phyloP scores from a whole-genome alignment of 2,888 invertebrate species.

The Papilio demoleus region DNA sequence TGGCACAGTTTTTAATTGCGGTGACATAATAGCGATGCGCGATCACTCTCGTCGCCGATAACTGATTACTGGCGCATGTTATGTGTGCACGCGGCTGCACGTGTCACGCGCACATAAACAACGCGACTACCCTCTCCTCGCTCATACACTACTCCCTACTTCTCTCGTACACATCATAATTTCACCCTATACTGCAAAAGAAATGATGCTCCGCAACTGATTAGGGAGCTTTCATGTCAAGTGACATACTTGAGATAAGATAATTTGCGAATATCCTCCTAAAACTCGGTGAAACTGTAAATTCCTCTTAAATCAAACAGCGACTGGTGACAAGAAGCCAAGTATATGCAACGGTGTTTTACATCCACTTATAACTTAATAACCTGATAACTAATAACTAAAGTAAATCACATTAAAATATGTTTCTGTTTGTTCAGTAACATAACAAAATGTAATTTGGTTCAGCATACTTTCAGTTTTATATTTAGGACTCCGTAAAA shows the following conservation, averaged over 20 bases:
- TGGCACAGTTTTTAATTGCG: slow-evolving; percentile 64
- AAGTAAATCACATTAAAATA: too few species aligned
- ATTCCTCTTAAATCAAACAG: too few species aligned
- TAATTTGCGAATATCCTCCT: too few species aligned
- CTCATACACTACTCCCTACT: background rate
- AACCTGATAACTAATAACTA: too few species aligned
- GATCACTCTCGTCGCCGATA: slow-evolving; percentile 68
- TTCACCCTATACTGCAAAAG: background rate
- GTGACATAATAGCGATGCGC: slow-evolving; percentile 62
- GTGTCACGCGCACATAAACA: slow-evolving; percentile 67
- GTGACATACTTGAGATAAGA: too few species aligned
- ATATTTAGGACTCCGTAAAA: slow-evolving; percentile 14
- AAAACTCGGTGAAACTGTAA: too few species aligned
- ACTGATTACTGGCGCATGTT: slow-evolving; percentile 61
- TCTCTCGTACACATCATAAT: background rate
- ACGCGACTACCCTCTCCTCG: slow-evolving; percentile 16
- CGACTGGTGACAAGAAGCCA: too few species aligned
- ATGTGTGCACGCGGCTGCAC: slow-evolving; percentile 61
- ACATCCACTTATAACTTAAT: too few species aligned
- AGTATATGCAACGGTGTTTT: too few species aligned
- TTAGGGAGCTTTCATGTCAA: too few species aligned
- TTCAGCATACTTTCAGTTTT: background rate
- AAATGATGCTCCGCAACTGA: background rate
- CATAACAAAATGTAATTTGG: slow-evolving; percentile 14
- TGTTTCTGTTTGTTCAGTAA: background rate